Conservation (phyloP, 23 tunicate genomes). For the Pegea sp. region DNA sequence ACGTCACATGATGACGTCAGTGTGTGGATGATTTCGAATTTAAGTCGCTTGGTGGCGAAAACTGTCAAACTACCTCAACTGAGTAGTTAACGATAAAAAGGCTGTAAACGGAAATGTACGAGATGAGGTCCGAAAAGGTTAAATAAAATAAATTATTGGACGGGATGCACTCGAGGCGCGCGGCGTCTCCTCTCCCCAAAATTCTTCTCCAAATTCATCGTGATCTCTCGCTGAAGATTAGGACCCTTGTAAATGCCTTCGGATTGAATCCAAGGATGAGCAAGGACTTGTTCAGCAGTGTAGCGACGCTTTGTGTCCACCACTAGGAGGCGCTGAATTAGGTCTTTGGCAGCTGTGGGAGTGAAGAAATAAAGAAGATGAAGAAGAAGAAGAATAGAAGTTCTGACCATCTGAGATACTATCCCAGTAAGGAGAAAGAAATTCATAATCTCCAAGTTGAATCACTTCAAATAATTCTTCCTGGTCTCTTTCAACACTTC, state of each 20-base stretch:
- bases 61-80: no score
- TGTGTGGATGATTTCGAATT: no score
- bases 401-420: slow-evolving; percentile 79
- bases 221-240: slow-evolving; percentile 82
- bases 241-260: slow-evolving; percentile 87
- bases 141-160: no score
- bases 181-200: slow-evolving; percentile 75
- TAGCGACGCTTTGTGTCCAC: slow-evolving; percentile 91
- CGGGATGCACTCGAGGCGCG: slow-evolving; percentile 7
- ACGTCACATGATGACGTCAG: no score
- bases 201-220: slow-evolving; percentile 93
- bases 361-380: background rate
- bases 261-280: slow-evolving; percentile 84
- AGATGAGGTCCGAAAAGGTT: no score
- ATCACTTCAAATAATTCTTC: slow-evolving; percentile 89
- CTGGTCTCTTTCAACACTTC: slow-evolving; percentile 71
- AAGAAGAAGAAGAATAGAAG: slow-evolving; percentile 1
- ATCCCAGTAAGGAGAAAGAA: slow-evolving; percentile 98
- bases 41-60: no score
- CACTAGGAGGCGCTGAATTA: slow-evolving; percentile 64
- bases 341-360: slow-evolving; percentile 95
- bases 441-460: slow-evolving; percentile 89
- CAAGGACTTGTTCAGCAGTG: slow-evolving; percentile 88
- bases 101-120: no score
- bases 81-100: no score